phyloP scores from a whole-genome alignment of 1,140 invertebrate genomes.

The Sinella curviseta region DNA sequence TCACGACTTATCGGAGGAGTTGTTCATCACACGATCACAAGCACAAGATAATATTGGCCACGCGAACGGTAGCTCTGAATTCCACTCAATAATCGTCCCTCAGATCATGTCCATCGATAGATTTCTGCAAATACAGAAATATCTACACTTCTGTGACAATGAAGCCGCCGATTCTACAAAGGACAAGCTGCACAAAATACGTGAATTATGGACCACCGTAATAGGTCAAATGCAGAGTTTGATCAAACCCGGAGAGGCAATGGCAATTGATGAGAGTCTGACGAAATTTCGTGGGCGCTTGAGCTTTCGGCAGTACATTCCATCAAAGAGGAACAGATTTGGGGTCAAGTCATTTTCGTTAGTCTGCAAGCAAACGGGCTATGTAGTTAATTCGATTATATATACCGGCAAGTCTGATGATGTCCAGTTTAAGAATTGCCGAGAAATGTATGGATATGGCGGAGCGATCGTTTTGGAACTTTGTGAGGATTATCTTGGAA shows the following conservation, averaged over 20 bases:
- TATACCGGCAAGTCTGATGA: background rate
- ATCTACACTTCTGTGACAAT: background rate
- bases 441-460: background rate
- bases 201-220: background rate
- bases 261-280: constrained; percentile 33
- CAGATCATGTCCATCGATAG: background rate
- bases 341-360: constrained; percentile 30
- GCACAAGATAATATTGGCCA: too few species aligned
- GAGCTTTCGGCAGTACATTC: constrained; percentile 35
- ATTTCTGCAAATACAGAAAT: background rate
- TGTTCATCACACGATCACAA: too few species aligned
- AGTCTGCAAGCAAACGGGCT: background rate
- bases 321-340: constrained; percentile 33
- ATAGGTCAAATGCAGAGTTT: background rate
- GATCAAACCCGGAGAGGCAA: constrained; percentile 23
- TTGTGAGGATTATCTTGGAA: constrained; percentile 29
- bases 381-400: background rate
- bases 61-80: too few species aligned
- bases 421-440: background rate
- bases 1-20: too few species aligned
- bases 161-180: background rate
- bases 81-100: background rate
- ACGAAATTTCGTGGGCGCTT: constrained; percentile 41
- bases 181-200: background rate
- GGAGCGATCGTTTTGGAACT: constrained; percentile 28